A percentile compares a stretch with the other conserved stretches of the same genome.
phyloP scores from a whole-genome alignment of 2,797 vertebrate species.

The Lutjanus campechanus region DNA sequence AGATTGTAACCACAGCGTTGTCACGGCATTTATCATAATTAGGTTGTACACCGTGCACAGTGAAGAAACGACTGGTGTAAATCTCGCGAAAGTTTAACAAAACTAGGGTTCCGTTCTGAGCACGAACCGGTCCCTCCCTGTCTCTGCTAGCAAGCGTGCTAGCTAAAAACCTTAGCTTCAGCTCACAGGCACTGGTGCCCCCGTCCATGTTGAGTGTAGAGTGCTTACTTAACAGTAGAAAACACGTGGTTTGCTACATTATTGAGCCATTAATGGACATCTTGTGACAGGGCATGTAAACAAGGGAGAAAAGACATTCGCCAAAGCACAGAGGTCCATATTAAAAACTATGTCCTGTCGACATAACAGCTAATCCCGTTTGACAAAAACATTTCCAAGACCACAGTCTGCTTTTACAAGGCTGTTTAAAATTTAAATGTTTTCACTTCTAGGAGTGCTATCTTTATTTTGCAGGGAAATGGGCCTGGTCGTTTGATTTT shows the following conservation, averaged over 20 bases:
- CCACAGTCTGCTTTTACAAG: slow-evolving; percentile 24
- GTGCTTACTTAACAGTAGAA: slow-evolving; percentile 57
- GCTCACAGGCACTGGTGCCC: slow-evolving; percentile 2
- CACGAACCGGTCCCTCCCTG: slow-evolving; percentile 31
- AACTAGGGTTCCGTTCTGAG: too few species aligned
- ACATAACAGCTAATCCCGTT: slow-evolving; percentile 28
- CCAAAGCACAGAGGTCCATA: slow-evolving; percentile 34
- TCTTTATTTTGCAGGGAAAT: slow-evolving; percentile 18
- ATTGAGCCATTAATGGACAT: slow-evolving; percentile 78
- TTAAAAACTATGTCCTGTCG: slow-evolving; percentile 3
- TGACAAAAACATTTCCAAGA: slow-evolving; percentile 32
- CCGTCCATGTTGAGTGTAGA: slow-evolving; percentile 73
- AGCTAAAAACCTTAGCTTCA: slow-evolving; percentile 56
- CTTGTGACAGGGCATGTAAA: slow-evolving; percentile 80
- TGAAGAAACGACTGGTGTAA: too few species aligned
- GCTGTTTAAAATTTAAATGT: slow-evolving; percentile 32
- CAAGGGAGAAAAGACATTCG: slow-evolving; percentile 36
- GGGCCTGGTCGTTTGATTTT: background rate
- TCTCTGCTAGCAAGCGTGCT: slow-evolving; percentile 50
- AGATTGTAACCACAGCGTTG: too few species aligned
- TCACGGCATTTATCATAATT: too few species aligned
- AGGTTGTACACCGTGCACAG: too few species aligned
- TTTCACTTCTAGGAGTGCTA: slow-evolving; percentile 6
- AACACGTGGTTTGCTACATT: slow-evolving; percentile 79
- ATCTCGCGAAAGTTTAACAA: too few species aligned